Conservation (phyloP, 2,888 invertebrate species). For the Nipponacmea schrenckii region DNA sequence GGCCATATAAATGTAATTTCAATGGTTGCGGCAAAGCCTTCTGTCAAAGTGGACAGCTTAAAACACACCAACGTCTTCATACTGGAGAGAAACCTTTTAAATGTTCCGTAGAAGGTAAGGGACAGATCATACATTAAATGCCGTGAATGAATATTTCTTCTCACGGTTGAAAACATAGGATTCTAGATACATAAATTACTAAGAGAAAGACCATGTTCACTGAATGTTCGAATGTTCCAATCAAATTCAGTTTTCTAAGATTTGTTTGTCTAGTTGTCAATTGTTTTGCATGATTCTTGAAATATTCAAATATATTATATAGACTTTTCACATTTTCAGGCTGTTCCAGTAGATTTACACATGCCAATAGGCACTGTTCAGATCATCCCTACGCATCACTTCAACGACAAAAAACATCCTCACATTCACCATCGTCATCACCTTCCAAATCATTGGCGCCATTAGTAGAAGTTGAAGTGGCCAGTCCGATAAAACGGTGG, state of each 20-base stretch:
- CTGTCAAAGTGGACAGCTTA: slow-evolving; percentile 81
- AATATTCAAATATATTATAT: no score
- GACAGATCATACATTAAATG: background rate
- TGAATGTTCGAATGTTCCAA: no score
- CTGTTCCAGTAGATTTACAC: slow-evolving; percentile 79
- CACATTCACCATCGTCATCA: slow-evolving; percentile 32
- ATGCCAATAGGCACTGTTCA: slow-evolving; percentile 81
- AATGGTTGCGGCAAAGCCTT: slow-evolving; percentile 79
- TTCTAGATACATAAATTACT: no score
- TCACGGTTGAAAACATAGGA: no score
- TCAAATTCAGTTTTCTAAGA: no score
- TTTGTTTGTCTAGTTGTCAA: no score
- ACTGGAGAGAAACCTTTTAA: slow-evolving; percentile 82
- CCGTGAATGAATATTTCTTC: background rate
- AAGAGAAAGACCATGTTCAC: no score
- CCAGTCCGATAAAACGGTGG: slow-evolving; percentile 34
- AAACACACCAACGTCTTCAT: slow-evolving; percentile 81
- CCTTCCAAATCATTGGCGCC: no score
- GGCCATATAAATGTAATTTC: slow-evolving; percentile 80
- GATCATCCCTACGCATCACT: slow-evolving; percentile 75
- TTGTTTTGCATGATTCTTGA: no score
- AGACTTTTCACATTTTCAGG: slow-evolving; percentile 49
- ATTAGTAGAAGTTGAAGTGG: slow-evolving; percentile 34
- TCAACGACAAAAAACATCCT: slow-evolving; percentile 42
- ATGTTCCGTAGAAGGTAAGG: slow-evolving; percentile 69